These are phyloP conservation scores for Microctonus aethiopoides DNA, from an alignment of 2,888 invertebrate species.

Conservation along the genomic window DNA sequence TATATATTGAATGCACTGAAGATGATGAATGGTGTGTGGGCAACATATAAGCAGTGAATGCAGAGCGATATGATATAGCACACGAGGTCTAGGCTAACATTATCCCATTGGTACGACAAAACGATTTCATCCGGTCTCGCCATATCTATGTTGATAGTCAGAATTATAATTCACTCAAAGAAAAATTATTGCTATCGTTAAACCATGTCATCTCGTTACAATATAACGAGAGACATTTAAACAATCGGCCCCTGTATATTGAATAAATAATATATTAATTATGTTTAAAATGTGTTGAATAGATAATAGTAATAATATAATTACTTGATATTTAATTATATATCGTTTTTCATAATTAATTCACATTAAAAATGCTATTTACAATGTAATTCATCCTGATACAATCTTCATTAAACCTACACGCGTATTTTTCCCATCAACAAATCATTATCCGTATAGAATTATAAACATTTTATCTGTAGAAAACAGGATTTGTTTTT, in stretches of 20 bases:
- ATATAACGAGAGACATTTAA: neutral
- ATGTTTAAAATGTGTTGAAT: neutral
- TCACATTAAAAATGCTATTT: neutral
- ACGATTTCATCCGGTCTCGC: constrained; percentile 43
- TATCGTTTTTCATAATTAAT: neutral
- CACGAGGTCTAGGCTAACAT: constrained; percentile 25
- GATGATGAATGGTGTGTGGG: neutral
- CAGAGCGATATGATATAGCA: neutral
- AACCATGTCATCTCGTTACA: neutral
- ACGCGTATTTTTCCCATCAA: neutral
- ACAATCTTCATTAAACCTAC: neutral
- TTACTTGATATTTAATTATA: neutral
- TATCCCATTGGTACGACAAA: constrained; percentile 42
- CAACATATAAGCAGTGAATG: neutral
- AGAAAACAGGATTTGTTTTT: neutral
- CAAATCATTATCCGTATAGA: neutral
- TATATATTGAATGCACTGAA: neutral
- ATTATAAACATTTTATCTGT: neutral
- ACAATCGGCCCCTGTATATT: neutral
- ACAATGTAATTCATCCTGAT: neutral
- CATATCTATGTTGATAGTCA: neutral
- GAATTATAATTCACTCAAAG: constrained; percentile 1
- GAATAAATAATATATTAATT: neutral
- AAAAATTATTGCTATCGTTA: constrained; percentile 6
- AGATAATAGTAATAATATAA: neutral